Evolutionary conservation across 2,797 vertebrate species (phyloP).

Genomic region (Enteromius treurensis): DNA sequence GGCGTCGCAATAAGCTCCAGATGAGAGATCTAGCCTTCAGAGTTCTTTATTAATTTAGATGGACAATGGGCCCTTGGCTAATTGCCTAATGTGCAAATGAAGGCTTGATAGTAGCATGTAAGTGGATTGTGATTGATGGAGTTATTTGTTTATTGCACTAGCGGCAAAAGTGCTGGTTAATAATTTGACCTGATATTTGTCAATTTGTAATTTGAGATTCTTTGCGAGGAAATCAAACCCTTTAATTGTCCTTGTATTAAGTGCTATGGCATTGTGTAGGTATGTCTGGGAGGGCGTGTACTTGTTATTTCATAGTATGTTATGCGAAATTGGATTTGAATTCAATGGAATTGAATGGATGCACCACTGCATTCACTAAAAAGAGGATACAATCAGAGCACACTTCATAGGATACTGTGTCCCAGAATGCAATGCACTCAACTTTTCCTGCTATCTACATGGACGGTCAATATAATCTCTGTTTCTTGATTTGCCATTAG

Average conservation of each 20-base stretch:
- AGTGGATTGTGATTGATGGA: slow-evolving; percentile 55
- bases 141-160: slow-evolving; percentile 39
- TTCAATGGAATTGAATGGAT: background rate
- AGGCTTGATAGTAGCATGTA: slow-evolving; percentile 47
- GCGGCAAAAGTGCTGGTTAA: slow-evolving; percentile 19
- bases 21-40: slow-evolving; percentile 53
- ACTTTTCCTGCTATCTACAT: background rate
- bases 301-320: background rate
- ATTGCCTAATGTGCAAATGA: slow-evolving; percentile 60
- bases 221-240: slow-evolving; percentile 24
- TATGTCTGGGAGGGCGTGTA: background rate
- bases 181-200: slow-evolving; percentile 44
- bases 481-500: background rate
- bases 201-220: slow-evolving; percentile 44
- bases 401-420: background rate
- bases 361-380: background rate
- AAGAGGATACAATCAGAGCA: background rate
- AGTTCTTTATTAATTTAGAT: slow-evolving; percentile 57
- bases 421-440: slow-evolving; percentile 1
- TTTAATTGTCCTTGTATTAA: slow-evolving; percentile 10
- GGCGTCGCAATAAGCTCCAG: slow-evolving; percentile 57
- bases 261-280: background rate
- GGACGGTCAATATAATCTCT: background rate
- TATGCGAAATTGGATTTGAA: background rate
- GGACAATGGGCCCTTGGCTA: slow-evolving; percentile 58